These are phyloP conservation scores for Tipula unca DNA, from an alignment of 2,888 invertebrate species.

Conservation along the genomic window DNA sequence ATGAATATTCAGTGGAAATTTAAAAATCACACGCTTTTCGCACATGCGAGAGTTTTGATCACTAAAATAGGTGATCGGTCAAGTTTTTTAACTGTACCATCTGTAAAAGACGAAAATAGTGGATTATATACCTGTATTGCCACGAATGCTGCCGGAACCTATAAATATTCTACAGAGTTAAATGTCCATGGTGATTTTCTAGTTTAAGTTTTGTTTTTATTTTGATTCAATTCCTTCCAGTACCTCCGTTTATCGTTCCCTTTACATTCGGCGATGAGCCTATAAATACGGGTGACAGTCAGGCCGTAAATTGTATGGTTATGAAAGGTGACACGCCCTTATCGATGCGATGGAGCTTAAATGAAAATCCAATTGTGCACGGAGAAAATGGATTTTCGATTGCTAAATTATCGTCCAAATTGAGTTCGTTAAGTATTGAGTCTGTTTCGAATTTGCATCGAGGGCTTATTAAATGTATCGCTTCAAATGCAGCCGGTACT, in stretches of 20 bases:
- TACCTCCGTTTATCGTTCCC: constrained; percentile 36
- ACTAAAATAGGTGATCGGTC: constrained; percentile 56
- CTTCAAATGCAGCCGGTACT: constrained; percentile 48
- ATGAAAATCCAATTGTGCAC: constrained; percentile 40
- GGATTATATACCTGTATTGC: constrained; percentile 62
- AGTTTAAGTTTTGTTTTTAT: constrained; percentile 29
- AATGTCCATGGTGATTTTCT: constrained; percentile 53
- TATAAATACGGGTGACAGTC: constrained; percentile 46
- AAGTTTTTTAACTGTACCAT: constrained; percentile 59
- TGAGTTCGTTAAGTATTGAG: constrained; percentile 48
- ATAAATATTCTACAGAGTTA: constrained; percentile 51
- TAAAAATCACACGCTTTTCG: constrained; percentile 40
- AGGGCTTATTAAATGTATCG: constrained; percentile 55
- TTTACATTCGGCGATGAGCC: constrained; percentile 43
- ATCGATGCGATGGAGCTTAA: constrained; percentile 63
- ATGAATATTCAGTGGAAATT: constrained; percentile 50
- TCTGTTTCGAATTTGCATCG: constrained; percentile 38
- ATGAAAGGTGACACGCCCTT: constrained; percentile 68
- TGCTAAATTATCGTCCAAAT: constrained; percentile 41
- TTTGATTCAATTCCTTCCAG: constrained; percentile 29
- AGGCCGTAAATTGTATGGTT: constrained; percentile 58
- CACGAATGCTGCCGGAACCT: constrained; percentile 52
- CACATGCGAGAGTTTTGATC: constrained; percentile 52
- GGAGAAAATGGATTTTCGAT: constrained; percentile 38
- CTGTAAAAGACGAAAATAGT: constrained; percentile 57